Conservation (phyloP, 2,113 vertebrate species). For the Taurulus bubalis region DNA sequence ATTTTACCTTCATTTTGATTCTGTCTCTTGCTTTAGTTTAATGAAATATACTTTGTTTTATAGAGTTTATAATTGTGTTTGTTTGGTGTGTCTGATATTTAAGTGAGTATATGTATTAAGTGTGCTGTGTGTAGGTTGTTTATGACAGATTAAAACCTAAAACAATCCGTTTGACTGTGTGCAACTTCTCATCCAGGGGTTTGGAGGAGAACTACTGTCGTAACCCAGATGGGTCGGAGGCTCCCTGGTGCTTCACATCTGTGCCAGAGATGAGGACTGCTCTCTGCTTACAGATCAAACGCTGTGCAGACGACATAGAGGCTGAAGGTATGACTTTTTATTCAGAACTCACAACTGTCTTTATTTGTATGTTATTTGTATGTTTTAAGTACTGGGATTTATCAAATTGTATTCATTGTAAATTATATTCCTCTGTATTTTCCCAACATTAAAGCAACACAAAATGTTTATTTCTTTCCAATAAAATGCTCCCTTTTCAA, state of each 20-base stretch:
- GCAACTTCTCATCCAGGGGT: conserved; percentile 81
- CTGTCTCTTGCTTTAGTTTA: neutral
- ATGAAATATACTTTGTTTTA: neutral
- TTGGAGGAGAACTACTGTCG: conserved; percentile 96
- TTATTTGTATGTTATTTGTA: too few species aligned
- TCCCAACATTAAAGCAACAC: neutral
- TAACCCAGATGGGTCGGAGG: conserved; percentile 95
- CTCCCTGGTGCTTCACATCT: conserved; percentile 96
- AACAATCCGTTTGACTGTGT: neutral
- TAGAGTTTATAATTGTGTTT: neutral
- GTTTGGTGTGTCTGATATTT: neutral
- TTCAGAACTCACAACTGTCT: neutral
- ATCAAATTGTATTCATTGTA: neutral
- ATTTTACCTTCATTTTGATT: neutral
- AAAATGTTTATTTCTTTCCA: neutral
- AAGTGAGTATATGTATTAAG: neutral
- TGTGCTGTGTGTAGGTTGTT: neutral
- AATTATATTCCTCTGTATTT: neutral
- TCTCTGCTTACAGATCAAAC: conserved; percentile 95
- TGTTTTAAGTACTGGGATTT: neutral
- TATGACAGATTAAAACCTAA: neutral
- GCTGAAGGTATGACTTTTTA: conserved; percentile 84
- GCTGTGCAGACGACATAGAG: conserved; percentile 89
- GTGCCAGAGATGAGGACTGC: conserved; percentile 85
- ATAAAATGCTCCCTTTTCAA: neutral